Base-by-base conservation (phyloP, 1,140 invertebrate genomes). In the Venustaconcha ellipsiformis region DNA sequence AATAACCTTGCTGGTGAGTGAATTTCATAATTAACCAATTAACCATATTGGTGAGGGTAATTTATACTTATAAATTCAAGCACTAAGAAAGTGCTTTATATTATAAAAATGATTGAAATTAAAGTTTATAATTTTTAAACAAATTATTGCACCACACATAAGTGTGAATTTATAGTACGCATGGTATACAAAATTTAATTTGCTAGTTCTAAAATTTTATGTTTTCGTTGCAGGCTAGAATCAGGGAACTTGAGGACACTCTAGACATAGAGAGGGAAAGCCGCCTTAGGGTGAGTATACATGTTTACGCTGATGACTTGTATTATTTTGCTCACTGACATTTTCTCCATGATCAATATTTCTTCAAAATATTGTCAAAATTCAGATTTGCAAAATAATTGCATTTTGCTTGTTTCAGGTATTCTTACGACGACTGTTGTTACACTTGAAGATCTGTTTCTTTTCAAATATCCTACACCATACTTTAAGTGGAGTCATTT, bases 191-290 rank as follows among this genome's bases (percentile, higher is more conserved):
- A 26, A 71, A 14, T 17, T 55, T 64, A 8, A 66, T 18, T 65
- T 57, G 17, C 6, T 18, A 64, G 20, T 15, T 62, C 12, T 6
- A 15, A 68, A 26, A 67, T n/a, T 20, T 8, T 57, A 69, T 70
- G 72, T 69, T 55, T 63, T 74, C 68, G 70, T 84, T 86, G 26
- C 74, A 88, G 87, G 63, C 78, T 55, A 77, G 88, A 68, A 81
- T 90, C 78, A 77, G 88, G 65, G 89, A 90, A 77, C 82, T 90
- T 26, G 89, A 90, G 78, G 89, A 90, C 84, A 80, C 86, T 26
- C 76, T 90, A 59, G 89, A 90, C 72, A 67, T 72, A 37, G 89
- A 90, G 77, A 85, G 89, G 78, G 89, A 90, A 58, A 81, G 81
- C 65, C 83, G 88, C 65, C 69, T 89, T 55, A 88, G 89, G 81